A percentile compares a stretch with the other conserved stretches of the same genome.
Evolutionary conservation across 2,888 invertebrate species (phyloP).

Genomic region (Didymodactylos carnosus): DNA sequence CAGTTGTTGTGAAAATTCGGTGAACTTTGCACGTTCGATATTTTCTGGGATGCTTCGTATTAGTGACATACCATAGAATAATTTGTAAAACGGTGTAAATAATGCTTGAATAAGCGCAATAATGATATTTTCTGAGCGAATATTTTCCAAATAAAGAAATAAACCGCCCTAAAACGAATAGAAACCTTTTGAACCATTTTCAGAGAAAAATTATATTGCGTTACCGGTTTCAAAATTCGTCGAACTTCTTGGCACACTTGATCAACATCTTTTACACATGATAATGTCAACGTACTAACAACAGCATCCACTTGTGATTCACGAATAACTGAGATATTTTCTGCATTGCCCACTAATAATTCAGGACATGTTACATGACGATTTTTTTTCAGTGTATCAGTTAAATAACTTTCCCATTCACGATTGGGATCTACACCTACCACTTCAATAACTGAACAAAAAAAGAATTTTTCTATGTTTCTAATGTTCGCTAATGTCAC

Average conservation of each 20-base stretch:
- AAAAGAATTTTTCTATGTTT: no score
- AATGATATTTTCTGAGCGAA: background rate
- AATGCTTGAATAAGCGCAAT: background rate
- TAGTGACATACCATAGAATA: background rate
- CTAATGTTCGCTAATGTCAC: no score
- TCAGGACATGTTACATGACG: constrained; percentile 18
- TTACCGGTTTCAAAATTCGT: constrained; percentile 26
- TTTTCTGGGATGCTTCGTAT: background rate
- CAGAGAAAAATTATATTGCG: no score
- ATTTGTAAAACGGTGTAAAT: background rate
- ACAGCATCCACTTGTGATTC: constrained; percentile 24
- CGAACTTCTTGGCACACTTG: constrained; percentile 21
- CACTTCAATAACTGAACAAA: constrained; percentile 17
- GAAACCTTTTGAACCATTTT: background rate
- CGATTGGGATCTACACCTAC: constrained; percentile 25
- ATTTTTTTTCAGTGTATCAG: constrained; percentile 17
- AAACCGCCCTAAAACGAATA: background rate
- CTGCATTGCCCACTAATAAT: constrained; percentile 22
- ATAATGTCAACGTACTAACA: constrained; percentile 24
- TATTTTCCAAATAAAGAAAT: background rate
- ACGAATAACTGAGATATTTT: constrained; percentile 21
- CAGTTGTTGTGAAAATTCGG: background rate
- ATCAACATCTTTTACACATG: constrained; percentile 20
- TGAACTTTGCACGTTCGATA: background rate
- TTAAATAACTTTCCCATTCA: constrained; percentile 19